Base-by-base conservation (phyloP, 1,140 invertebrate species). In the Neodiprion lecontei region DNA sequence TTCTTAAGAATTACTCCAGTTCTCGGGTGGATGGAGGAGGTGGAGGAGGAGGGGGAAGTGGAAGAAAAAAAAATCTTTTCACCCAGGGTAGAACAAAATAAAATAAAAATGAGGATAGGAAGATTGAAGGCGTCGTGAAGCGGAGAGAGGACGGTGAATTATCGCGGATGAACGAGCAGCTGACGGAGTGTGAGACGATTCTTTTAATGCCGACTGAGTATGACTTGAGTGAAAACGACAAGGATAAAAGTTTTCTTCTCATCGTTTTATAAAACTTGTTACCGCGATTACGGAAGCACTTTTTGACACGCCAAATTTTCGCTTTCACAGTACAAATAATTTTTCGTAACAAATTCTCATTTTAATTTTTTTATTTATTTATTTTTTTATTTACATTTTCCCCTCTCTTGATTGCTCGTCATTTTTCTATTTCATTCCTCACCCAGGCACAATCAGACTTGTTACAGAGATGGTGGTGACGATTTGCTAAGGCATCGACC, bases 151-250 rank as follows among this genome's bases (percentile, higher is more conserved):
- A 61, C n/a, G 11, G 11, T 17, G 53, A 61, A 61, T 61, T 61
- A 61, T 84, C 77, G 85, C 84, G 84, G 85, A 72, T 80, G 83
- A 82, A 77, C 82, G 83, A 82, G 78, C 83, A 75, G 77, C 80
- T 87, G 86, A 87, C 85, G 79, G 84, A 81, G 83, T 81, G 84
- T 81, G 82, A 74, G 85, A 85, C 53, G 53, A 87, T 86, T 87
- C 83, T 85, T 86, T 87, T 87, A 87, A 87, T 85, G 85, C 86
- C 78, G 82, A 77, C 78, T 79, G 11, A 61, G 28, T 40, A 40
- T 40, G 28, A 61, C 53, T 9, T 61, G 53, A 61, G 53, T 61
- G 53, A 61, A 61, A 61, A 61, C 53, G 53, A 61, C 11, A 17
- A 61, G 53, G 9, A 14, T 12, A 61, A 61, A 17, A 61, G 53